Base-by-base conservation (phyloP, 2,888 invertebrate genomes). In the Drosophila meridiana region DNA sequence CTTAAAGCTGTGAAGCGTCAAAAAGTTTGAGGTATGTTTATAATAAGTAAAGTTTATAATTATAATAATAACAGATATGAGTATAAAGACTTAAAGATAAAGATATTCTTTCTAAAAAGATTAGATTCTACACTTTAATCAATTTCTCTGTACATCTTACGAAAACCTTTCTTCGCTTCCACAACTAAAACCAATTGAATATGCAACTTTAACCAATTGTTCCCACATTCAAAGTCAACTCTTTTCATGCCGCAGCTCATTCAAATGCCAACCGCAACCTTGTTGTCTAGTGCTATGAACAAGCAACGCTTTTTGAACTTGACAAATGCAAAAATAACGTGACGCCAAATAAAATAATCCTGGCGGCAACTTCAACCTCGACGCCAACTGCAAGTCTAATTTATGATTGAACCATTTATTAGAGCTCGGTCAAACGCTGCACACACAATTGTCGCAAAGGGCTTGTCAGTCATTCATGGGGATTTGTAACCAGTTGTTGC, bases 331-430 rank as follows among this genome's bases (percentile, higher is more conserved):
- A 55, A 87, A 87, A 86, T 86, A 90, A 86, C 87, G 87, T 88
- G 89, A 90, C 76, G 87, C 64, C 73, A 85, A 83, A 78, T 67
- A 69, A 74, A 66, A 61, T 45, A 60, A 78, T 78, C 75, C 82
- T 86, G 73, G 63, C 67, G 70, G 70, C 80, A 65, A 63, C 65
- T 43, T 30, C 28, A 40, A 30, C 52, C 20, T 13, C 34, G n/a
- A 28, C 55, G 40, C 28, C 40, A 28, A 42, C 11, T 30, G 6
- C 56, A 32, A 50, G 60, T 36, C 67, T 80, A 81, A 85, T 85
- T 89, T 85, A 85, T 85, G 79, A 85, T 87, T 85, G 87, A 87
- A 84, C 85, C 87, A 89, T 85, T 89, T 89, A 89, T 89, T 85
- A 84, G 79, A 79, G 77, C 82, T 79, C 61, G 65, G 67, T 55